These are phyloP conservation scores for Antitype chi DNA, from an alignment of 2,888 invertebrate species.

Conservation along the genomic window DNA sequence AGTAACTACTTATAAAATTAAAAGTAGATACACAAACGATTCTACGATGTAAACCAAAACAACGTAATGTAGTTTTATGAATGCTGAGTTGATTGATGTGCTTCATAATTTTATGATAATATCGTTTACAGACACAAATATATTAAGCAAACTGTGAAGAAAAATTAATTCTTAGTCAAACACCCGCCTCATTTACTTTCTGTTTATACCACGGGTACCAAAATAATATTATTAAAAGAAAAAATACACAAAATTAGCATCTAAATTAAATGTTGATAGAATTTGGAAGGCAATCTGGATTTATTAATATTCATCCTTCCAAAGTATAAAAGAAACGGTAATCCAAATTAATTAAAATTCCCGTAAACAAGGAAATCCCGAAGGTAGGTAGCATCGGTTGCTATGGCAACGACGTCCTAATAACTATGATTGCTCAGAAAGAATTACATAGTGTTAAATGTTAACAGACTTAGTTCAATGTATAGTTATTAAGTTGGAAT, in stretches of 20 bases:
- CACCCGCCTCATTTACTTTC: constrained; percentile 6
- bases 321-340: constrained; percentile 62
- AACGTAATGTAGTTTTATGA: background rate
- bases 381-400: constrained; percentile 17
- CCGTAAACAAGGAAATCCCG: constrained; percentile 59
- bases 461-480: background rate
- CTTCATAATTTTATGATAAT: background rate
- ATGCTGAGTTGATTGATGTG: background rate
- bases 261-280: constrained; percentile 66
- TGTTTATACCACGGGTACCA: constrained; percentile 28
- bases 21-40: background rate
- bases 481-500: background rate
- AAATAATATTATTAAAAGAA: constrained; percentile 26
- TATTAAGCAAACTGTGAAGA: background rate
- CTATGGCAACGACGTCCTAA: constrained; percentile 11
- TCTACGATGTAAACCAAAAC: background rate
- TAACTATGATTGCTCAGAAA: background rate
- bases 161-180: constrained; percentile 16
- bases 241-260: constrained; percentile 64
- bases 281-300: constrained; percentile 59
- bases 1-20: background rate
- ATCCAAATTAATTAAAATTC: constrained; percentile 66
- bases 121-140: background rate
- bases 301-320: constrained; percentile 67
- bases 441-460: background rate